phyloP scores from a whole-genome alignment of 2,113 vertebrate genomes.

The Esox niger region DNA sequence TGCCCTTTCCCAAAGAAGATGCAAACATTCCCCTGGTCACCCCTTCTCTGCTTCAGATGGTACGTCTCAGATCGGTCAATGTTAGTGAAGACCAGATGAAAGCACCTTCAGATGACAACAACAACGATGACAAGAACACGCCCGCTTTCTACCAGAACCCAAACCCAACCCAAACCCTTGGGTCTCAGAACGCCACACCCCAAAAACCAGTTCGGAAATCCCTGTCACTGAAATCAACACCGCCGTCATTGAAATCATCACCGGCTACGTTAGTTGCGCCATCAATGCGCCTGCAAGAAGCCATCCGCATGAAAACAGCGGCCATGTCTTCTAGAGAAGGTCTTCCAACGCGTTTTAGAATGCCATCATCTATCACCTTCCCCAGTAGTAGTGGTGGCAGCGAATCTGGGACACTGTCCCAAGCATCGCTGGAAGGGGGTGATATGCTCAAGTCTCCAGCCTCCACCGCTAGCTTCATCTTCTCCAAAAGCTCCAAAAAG shows the following conservation, averaged over 20 bases:
- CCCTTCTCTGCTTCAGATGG: conserved; percentile 92
- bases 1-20: conserved; percentile 79
- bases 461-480: conserved; percentile 94
- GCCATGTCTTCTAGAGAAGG: conserved; percentile 68
- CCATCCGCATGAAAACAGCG: conserved; percentile 84
- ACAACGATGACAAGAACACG: conserved; percentile 21
- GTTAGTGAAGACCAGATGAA: conserved; percentile 56
- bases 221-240: conserved; percentile 74
- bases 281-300: conserved; percentile 78
- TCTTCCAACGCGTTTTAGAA: conserved; percentile 45
- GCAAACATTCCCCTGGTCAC: conserved; percentile 88
- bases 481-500: conserved; percentile 86
- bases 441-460: conserved; percentile 78
- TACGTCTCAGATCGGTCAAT: conserved; percentile 85
- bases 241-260: conserved; percentile 44
- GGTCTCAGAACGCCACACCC: conserved; percentile 65
- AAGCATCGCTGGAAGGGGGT: conserved; percentile 56
- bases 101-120: conserved; percentile 35
- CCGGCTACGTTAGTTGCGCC: conserved; percentile 54
- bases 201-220: conserved; percentile 92
- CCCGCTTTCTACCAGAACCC: conserved; percentile 32
- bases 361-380: conserved; percentile 37
- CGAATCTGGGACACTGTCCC: conserved; percentile 35
- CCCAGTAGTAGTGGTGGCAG: conserved; percentile 16
- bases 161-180: conserved; percentile 25